These are phyloP conservation scores for Hydrochoerus hydrochaeris DNA, from an alignment of 2,113 vertebrate species.

Conservation along the genomic window DNA sequence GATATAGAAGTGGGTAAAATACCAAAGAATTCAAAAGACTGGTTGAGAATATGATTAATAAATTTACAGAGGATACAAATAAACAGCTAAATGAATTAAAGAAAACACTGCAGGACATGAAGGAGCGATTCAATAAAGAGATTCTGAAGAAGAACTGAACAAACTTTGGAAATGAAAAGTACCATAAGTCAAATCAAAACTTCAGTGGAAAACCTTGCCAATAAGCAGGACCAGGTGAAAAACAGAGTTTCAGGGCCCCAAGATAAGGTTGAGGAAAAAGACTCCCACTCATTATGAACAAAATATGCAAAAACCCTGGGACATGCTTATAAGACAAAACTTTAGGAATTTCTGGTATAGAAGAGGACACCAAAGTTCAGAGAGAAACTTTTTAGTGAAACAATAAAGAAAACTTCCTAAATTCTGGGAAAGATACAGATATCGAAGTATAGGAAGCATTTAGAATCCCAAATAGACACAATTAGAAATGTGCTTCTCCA, in stretches of 20 bases:
- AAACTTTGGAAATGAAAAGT: not conserved
- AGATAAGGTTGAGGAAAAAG: not conserved
- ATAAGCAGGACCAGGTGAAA: not conserved
- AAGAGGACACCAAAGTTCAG: not conserved
- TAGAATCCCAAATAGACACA: not conserved
- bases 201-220: not conserved
- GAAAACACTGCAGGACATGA: not conserved
- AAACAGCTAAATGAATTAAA: not conserved
- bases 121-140: not conserved
- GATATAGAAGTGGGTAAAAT: not conserved
- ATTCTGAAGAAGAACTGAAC: not conserved
- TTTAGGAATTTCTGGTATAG: not conserved
- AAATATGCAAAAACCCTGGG: not conserved
- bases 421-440: not conserved
- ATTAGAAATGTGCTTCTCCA: not conserved
- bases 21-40: not conserved
- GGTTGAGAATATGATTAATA: not conserved
- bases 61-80: not conserved
- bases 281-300: not conserved
- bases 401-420: not conserved
- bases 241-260: not conserved
- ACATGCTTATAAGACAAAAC: not conserved
- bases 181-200: not conserved
- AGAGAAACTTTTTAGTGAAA: not conserved
- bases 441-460: not conserved